These are phyloP conservation scores for Ariopsis seemanni DNA, from an alignment of 2,113 vertebrate species.

Conservation along the genomic window DNA sequence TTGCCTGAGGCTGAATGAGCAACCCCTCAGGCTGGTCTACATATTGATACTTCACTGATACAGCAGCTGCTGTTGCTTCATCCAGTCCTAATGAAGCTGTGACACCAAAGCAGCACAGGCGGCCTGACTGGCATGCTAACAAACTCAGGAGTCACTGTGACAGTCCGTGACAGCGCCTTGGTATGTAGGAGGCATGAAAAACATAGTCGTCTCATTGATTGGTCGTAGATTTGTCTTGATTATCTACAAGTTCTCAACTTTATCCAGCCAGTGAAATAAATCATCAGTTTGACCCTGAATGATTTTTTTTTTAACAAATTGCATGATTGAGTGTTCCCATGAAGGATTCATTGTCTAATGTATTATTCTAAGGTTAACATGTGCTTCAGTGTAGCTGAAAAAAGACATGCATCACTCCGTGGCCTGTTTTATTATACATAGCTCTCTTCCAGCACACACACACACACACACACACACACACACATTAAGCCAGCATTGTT, in stretches of 20 bases:
- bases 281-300: constrained; percentile 42
- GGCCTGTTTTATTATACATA: constrained; percentile 13
- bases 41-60: constrained; percentile 43
- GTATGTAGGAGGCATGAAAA: constrained; percentile 43
- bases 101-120: constrained; percentile 43
- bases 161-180: neutral
- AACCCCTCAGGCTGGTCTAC: constrained; percentile 48
- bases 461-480: constrained; percentile 48
- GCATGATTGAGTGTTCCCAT: constrained; percentile 46
- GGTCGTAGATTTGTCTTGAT: constrained; percentile 57
- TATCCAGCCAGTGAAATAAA: constrained; percentile 48
- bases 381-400: constrained; percentile 8
- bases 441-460: constrained; percentile 28
- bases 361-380: constrained; percentile 47
- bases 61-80: constrained; percentile 44
- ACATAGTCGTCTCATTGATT: constrained; percentile 48
- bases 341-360: constrained; percentile 46
- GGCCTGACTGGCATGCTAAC: constrained; percentile 54
- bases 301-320: constrained; percentile 39
- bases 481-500: constrained; percentile 62
- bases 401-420: constrained; percentile 5
- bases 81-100: constrained; percentile 62
- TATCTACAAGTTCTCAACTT: constrained; percentile 52
- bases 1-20: constrained; percentile 45
- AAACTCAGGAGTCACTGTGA: constrained; percentile 34